These are phyloP conservation scores for Trachurus trachurus DNA, from an alignment of 2,797 vertebrate genomes.

Conservation along the genomic window DNA sequence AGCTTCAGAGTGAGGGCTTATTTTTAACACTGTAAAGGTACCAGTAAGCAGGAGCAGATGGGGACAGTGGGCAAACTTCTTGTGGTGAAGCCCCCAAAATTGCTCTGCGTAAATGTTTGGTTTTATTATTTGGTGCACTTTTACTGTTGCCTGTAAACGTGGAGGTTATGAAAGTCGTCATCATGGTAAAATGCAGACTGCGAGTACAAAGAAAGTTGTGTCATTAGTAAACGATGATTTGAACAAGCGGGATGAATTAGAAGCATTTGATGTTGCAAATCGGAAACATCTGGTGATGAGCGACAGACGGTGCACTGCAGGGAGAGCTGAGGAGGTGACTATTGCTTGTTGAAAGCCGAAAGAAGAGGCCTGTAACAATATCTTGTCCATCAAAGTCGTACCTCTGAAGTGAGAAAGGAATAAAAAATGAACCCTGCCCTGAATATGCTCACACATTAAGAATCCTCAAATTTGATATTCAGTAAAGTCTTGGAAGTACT, in stretches of 20 bases:
- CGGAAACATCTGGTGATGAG: slow-evolving; percentile 46
- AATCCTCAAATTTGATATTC: background rate
- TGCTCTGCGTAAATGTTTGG: slow-evolving; percentile 66
- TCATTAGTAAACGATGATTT: slow-evolving; percentile 55
- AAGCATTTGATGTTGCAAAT: slow-evolving; percentile 46
- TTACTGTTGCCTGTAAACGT: slow-evolving; percentile 61
- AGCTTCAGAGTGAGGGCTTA: slow-evolving; percentile 42
- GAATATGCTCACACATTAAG: background rate
- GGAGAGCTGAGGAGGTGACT: background rate
- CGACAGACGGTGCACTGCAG: slow-evolving; percentile 20
- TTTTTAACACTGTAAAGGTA: slow-evolving; percentile 63
- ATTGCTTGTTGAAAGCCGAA: background rate
- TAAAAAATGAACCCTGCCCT: background rate
- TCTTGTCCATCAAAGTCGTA: background rate
- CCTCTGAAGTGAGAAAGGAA: slow-evolving; percentile 9
- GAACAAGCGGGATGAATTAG: slow-evolving; percentile 25
- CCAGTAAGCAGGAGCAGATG: slow-evolving; percentile 79
- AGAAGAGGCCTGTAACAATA: background rate
- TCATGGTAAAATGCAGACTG: slow-evolving; percentile 41
- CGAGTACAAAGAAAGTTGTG: slow-evolving; percentile 39
- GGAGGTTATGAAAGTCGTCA: slow-evolving; percentile 46
- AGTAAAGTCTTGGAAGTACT: background rate
- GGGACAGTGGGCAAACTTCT: slow-evolving; percentile 34
- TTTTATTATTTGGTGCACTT: slow-evolving; percentile 60
- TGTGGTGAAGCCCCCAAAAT: slow-evolving; percentile 54